phyloP scores from a whole-genome alignment of 2,113 vertebrate species.

The Epinephelus fuscoguttatus region DNA sequence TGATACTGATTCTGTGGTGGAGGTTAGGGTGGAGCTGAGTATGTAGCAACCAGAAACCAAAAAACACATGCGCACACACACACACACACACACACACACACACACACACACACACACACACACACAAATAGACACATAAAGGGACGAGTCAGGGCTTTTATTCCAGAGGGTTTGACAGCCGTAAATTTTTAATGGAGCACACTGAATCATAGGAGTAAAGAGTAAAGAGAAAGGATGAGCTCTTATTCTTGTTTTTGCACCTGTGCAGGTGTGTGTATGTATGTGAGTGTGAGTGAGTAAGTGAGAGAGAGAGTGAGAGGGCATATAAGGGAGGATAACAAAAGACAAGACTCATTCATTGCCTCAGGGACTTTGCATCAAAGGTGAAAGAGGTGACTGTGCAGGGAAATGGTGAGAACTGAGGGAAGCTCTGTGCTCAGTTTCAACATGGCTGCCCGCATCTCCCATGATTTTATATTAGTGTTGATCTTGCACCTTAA shows the following conservation, averaged over 20 bases:
- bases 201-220: neutral
- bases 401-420: conserved; percentile 8
- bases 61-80: neutral
- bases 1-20: neutral
- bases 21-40: conserved; percentile 45
- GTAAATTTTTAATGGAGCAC: conserved; percentile 23
- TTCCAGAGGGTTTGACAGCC: neutral
- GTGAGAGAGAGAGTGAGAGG: neutral
- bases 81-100: neutral
- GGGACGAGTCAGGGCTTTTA: neutral
- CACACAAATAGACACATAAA: neutral
- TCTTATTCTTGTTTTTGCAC: conserved; percentile 13
- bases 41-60: conserved; percentile 27
- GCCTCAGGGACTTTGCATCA: conserved; percentile 40
- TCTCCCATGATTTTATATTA: neutral
- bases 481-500: neutral
- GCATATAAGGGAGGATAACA: neutral
- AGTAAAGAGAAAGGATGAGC: neutral
- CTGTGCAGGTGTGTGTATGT: conserved; percentile 41
- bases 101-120: neutral
- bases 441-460: conserved; percentile 22
- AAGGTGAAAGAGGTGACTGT: conserved; percentile 35
- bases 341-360: conserved; percentile 8
- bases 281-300: neutral
- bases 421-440: conserved; percentile 9